Evolutionary conservation across 2,113 vertebrate genomes (phyloP).

Genomic region (Madoqua kirkii): DNA sequence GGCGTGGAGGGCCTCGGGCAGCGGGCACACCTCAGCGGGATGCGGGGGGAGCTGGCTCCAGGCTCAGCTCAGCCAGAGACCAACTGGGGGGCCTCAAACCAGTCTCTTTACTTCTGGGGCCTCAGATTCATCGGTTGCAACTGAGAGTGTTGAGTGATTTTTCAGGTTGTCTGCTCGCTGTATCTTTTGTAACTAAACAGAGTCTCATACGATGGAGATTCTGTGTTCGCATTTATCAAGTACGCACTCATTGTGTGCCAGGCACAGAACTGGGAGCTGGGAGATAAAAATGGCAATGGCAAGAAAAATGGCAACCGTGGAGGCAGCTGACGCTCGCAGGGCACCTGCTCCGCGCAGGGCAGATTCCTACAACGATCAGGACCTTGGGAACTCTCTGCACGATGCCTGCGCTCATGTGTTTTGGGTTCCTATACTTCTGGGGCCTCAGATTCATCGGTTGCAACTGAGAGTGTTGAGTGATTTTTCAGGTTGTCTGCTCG

Average conservation of each 20-base stretch:
- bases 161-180: not conserved
- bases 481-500: too few relatives aligned
- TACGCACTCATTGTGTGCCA: accelerated
- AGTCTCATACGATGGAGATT: not conserved
- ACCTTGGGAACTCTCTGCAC: not conserved
- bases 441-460: too few relatives aligned
- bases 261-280: not conserved
- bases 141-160: not conserved
- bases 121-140: not conserved
- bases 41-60: accelerated
- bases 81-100: not conserved
- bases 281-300: not conserved
- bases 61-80: not conserved
- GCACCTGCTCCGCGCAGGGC: accelerated
- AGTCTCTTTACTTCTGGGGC: not conserved
- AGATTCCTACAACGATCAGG: accelerated
- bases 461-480: too few relatives aligned
- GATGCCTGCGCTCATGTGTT: accelerated
- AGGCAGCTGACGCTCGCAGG: accelerated
- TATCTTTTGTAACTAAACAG: not conserved
- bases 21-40: accelerated
- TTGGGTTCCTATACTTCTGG: too few relatives aligned
- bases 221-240: not conserved
- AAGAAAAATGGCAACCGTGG: accelerated
- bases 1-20: accelerated